Evolutionary conservation across 2,888 invertebrate species (phyloP).

Genomic region (Tuta absoluta): DNA sequence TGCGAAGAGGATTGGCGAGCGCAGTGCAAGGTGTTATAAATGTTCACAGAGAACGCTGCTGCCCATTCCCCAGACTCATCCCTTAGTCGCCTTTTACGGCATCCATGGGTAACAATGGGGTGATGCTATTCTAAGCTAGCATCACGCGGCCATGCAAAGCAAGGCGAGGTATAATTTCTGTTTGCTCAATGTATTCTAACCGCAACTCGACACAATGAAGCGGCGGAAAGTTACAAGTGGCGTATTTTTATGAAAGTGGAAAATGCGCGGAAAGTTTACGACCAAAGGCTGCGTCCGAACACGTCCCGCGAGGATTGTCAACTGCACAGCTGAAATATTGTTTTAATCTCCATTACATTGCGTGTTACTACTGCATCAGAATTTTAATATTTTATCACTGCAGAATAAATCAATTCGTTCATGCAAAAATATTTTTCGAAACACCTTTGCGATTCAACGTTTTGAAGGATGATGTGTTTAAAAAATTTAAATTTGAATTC

Average conservation of each 20-base stretch:
- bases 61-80: too few relatives aligned
- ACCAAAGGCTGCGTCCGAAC: background rate
- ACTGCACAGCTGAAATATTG: constrained; percentile 24
- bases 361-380: constrained; percentile 30
- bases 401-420: constrained; percentile 36
- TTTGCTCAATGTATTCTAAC: constrained; percentile 32
- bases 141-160: too few relatives aligned
- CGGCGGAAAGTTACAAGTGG: constrained; percentile 45
- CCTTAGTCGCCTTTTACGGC: too few relatives aligned
- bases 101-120: too few relatives aligned
- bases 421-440: constrained; percentile 7
- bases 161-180: too few relatives aligned
- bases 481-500: background rate
- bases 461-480: background rate
- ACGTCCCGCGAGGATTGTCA: constrained; percentile 13
- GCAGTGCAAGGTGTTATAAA: too few relatives aligned
- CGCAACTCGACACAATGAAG: constrained; percentile 36
- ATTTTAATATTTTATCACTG: constrained; percentile 35
- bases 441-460: background rate
- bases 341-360: constrained; percentile 25
- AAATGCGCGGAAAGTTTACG: constrained; percentile 14
- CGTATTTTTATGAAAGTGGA: constrained; percentile 41
- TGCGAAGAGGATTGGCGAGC: too few relatives aligned
- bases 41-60: too few relatives aligned
- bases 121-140: too few relatives aligned